Base-by-base conservation (phyloP, 2,888 invertebrate species). In the Eupithecia inturbata region DNA sequence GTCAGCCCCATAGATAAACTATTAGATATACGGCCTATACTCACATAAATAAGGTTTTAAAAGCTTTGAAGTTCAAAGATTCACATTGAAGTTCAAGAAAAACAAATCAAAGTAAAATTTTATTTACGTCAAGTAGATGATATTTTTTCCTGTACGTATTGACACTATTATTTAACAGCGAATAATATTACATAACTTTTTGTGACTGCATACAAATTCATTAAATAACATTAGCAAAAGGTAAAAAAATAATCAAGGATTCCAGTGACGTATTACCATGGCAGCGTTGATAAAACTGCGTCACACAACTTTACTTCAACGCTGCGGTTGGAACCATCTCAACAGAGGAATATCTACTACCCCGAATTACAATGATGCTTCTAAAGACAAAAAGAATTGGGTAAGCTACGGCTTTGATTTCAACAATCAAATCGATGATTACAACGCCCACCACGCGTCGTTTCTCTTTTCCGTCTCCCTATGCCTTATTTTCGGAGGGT, bases 331-430 rank as follows among this genome's bases (percentile, higher is more conserved):
- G 91, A 93, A 90, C 80, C 89, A 93, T 77, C 78, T 89, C n/a
- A 84, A 85, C 45, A 88, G 92, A 74, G 86, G 80, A 71, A 94
- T 94, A 81, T 88, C 96, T 28, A 96, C 96, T 39, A 95, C 96
- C 1, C 95, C 95, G 77, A 96, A 96, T 85, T 57, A 26, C 57
- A n/a, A 45, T n/a, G 45, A 16, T 45, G 49, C n/a, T 41, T 16
- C 9, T 22, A 53, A n/a, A 53, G 14, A 66, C 10, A 39, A 64
- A 0, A 96, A 97, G 85, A 96, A 97, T 88, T 99, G 98, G 98
- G 95, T 97, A 80, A 97, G 96, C 89, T 98, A 97, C 91, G 99
- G 99, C 7, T 98, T 96, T 85, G 95, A 96, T 83, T 92, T 92
- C 31, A 92, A 92, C 16, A 95, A 95, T 81, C 95, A 97, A 87